A percentile compares a stretch with the other conserved stretches of the same genome.
Evolutionary conservation across 2,888 invertebrate species (phyloP).

Genomic region (Mycalesis mineus): DNA sequence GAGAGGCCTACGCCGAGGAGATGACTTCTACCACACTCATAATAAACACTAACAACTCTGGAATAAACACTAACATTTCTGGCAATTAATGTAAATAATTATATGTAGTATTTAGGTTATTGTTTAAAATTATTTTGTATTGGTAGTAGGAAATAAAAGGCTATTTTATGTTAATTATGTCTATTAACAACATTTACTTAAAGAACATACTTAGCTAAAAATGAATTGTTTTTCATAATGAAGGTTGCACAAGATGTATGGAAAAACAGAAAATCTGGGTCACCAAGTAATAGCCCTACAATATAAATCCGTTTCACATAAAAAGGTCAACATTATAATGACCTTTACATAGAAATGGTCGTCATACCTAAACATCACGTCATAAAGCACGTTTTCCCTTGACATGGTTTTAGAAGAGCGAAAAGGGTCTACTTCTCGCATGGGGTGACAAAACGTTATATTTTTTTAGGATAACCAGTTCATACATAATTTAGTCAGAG

Average conservation of each 20-base stretch:
- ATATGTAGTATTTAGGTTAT: no score
- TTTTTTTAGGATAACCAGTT: no score
- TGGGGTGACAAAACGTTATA: not conserved
- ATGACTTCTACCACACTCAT: no score
- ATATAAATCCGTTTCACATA: slow-evolving; percentile 22
- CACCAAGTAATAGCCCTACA: slow-evolving; percentile 18
- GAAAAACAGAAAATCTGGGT: slow-evolving; percentile 17
- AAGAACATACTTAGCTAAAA: not conserved
- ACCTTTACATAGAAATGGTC: slow-evolving; percentile 23
- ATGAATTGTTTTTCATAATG: not conserved
- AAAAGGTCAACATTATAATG: slow-evolving; percentile 24
- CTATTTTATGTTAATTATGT: no score
- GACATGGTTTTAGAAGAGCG: slow-evolving; percentile 4
- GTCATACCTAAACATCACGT: slow-evolving; percentile 6
- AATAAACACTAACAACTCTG: no score
- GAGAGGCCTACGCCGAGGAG: no score
- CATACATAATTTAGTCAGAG: no score
- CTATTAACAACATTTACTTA: no score
- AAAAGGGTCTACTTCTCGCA: not conserved
- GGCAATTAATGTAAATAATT: no score
- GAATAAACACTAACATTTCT: no score
- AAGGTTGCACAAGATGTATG: slow-evolving; percentile 12
- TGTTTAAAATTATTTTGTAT: no score
- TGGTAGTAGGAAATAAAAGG: no score
- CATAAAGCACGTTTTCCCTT: slow-evolving; percentile 24